Evolutionary conservation across 1,140 invertebrate genomes (phyloP).

Genomic region (Drosophila sturtevanti): DNA sequence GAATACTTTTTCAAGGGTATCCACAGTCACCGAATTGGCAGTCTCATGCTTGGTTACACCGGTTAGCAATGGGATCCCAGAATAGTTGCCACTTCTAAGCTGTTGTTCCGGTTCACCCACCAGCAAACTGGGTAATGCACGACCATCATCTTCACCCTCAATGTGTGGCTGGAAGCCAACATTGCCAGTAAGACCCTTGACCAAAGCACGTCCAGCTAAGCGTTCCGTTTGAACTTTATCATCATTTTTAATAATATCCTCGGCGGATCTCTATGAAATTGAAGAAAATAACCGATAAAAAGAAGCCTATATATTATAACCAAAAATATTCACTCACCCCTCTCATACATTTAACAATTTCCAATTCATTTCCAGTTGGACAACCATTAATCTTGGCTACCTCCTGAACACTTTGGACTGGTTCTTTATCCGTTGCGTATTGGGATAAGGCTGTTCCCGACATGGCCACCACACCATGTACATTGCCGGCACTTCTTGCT

Average conservation of each 20-base stretch:
- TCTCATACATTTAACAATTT: constrained; percentile 86
- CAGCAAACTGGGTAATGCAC: constrained; percentile 85
- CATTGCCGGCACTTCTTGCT: constrained; percentile 83
- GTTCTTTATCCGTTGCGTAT: constrained; percentile 86
- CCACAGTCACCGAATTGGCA: constrained; percentile 78
- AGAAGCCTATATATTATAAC: too few relatives aligned
- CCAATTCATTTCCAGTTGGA: constrained; percentile 82
- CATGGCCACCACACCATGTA: constrained; percentile 87
- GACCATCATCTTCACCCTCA: constrained; percentile 86
- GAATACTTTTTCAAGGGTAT: constrained; percentile 62
- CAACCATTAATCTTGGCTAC: constrained; percentile 85
- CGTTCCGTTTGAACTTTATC: constrained; percentile 83
- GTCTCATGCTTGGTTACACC: constrained; percentile 89
- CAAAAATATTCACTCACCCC: constrained; percentile 38
- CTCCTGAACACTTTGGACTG: constrained; percentile 83
- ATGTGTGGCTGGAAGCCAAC: constrained; percentile 85
- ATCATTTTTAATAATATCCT: constrained; percentile 82
- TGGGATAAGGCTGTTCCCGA: constrained; percentile 87
- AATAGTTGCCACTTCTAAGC: constrained; percentile 84
- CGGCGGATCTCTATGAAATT: constrained; percentile 65
- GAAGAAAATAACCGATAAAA: not conserved
- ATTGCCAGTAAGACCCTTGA: constrained; percentile 83
- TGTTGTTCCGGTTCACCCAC: constrained; percentile 85
- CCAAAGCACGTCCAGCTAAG: constrained; percentile 82
- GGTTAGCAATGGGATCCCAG: constrained; percentile 87